Evolutionary conservation across 2,888 invertebrate species (phyloP), one percentile per base, ranked within the genome.

Genomic region (Drepanosiphum platanoidis): DNA sequence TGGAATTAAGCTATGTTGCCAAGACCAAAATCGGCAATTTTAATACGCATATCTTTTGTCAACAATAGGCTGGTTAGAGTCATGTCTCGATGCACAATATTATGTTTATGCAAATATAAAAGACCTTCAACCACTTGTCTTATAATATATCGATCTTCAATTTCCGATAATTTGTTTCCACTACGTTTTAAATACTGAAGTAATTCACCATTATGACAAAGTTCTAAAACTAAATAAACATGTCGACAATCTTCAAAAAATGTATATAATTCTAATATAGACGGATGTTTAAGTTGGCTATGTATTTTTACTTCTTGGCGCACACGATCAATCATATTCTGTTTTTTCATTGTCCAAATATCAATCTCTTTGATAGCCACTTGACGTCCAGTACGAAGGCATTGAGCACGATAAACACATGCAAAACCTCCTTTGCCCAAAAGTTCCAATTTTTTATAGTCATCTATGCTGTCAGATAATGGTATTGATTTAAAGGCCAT

Each of bases 311-410:
- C 97, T 91, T 98, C 98, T 90, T 97, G 96, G 86, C 93, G 92
- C 7, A 98, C 97, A 88, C 98, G 92, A 87, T 93, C 93, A 61
- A 94, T 93, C 95, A 97, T 95, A 72, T 95, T 95, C 87, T 94
- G 94, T 88, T 93, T 93, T 89, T 94, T 94, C 94, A 97, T 97
- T 77, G 94, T 90, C 88, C 95, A 95, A 90, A 96, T 97, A 92
- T 97, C 96, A 91, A 98, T 98, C 94, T 94, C 97, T 93, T 98
- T 98, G 89, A 98, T 96, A 86, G 97, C 98, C 88, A 97, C 96
- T 91, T 95, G 94, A 89, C 93, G 91, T 71, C 94, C 93, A 86
- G 94, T 95, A 89, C 92, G 93, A 74, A 92, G 91, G 90, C 96
- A 96, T 93, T 92, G 93, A 90, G 96, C 97, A 89, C 94, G 92